A percentile compares a stretch with the other conserved stretches of the same genome.
phyloP scores from a whole-genome alignment of 2,797 vertebrate species.

The Phaenicophaeus curvirostris region DNA sequence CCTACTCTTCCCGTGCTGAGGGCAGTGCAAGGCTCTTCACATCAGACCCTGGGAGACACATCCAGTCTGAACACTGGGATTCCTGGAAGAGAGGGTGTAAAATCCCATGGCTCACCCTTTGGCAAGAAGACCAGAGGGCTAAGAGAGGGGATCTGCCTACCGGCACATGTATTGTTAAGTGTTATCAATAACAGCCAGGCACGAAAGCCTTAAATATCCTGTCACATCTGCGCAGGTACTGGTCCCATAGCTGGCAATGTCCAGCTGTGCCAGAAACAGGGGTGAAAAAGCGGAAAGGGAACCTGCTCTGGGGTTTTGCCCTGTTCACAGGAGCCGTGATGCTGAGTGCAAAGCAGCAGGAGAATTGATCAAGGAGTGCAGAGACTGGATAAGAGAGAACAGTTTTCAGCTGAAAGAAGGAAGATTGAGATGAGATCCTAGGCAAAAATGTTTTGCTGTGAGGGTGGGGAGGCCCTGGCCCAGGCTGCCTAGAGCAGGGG shows the following conservation, averaged over 20 bases:
- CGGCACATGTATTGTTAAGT: background rate
- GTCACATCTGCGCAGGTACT: background rate
- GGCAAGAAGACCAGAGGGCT: background rate
- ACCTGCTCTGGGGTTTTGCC: background rate
- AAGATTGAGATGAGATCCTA: no score
- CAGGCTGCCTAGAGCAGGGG: no score
- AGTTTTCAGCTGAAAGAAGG: no score
- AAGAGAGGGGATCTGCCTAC: background rate
- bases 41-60: background rate
- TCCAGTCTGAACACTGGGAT: rapidly evolving
- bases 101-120: background rate
- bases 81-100: background rate
- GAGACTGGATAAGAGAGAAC: no score
- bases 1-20: background rate
- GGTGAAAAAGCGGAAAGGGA: background rate
- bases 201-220: background rate
- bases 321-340: background rate
- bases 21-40: background rate
- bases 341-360: no score
- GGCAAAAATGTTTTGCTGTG: no score
- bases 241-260: background rate
- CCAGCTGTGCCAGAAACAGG: background rate
- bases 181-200: background rate
- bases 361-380: background rate
- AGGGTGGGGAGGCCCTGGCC: no score